Conservation (phyloP, 2,888 invertebrate genomes). For the Clepsis dumicolana region DNA sequence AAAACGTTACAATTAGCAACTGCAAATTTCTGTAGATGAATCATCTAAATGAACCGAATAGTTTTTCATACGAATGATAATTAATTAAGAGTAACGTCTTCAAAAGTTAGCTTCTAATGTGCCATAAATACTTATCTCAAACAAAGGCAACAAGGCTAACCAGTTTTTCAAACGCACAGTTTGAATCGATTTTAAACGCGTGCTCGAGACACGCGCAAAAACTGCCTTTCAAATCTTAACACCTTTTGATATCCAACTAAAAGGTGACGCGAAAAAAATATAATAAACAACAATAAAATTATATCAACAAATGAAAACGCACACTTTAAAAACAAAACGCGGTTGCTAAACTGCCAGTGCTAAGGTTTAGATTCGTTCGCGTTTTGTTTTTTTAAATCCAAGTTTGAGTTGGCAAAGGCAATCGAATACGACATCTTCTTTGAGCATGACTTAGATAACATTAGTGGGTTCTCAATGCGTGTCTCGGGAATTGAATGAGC, state of each 20-base stretch:
- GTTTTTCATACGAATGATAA: not conserved
- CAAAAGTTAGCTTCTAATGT: slow-evolving; percentile 27
- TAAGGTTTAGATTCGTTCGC: slow-evolving; percentile 16
- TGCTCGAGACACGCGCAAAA: slow-evolving; percentile 74
- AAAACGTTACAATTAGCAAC: too few species aligned
- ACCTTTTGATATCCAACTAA: slow-evolving; percentile 72
- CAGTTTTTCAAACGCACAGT: slow-evolving; percentile 48
- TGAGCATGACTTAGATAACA: slow-evolving; percentile 79
- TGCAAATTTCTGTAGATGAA: too few species aligned
- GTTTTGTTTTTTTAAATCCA: slow-evolving; percentile 23
- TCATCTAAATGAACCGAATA: too few species aligned
- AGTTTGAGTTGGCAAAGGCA: slow-evolving; percentile 48
- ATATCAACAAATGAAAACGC: slow-evolving; percentile 45
- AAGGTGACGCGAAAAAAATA: slow-evolving; percentile 64
- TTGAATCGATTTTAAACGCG: slow-evolving; percentile 71
- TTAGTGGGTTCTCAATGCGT: slow-evolving; percentile 85
- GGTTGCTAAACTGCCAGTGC: not conserved
- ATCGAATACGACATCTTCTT: slow-evolving; percentile 70
- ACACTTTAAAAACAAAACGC: not conserved
- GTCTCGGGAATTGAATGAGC: slow-evolving; percentile 64
- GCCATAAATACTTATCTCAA: slow-evolving; percentile 29
- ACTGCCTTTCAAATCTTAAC: slow-evolving; percentile 59
- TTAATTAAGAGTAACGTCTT: slow-evolving; percentile 10
- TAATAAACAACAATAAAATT: slow-evolving; percentile 69
- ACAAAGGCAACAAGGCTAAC: slow-evolving; percentile 52